Evolutionary conservation across 2,797 vertebrate genomes (phyloP), one percentile per base, ranked within the genome.

Genomic region (Argyrosomus regius): DNA sequence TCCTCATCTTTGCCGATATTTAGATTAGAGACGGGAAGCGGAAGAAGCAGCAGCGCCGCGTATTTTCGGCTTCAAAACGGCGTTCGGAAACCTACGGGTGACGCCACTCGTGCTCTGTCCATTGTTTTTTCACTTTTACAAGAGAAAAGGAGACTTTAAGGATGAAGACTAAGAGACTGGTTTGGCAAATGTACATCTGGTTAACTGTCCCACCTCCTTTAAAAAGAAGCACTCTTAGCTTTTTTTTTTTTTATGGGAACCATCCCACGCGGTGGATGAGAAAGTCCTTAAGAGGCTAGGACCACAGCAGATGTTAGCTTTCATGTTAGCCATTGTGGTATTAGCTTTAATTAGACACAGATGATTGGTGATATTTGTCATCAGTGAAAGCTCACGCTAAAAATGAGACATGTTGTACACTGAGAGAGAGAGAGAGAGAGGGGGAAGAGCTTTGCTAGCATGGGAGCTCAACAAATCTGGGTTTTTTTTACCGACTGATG

Each of bases 71-170:
- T 39, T 39, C 35, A 35, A 35, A 35, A 1, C 35, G 2, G 35
- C 35, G 8, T 9, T 39, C 35, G 2, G 35, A 39, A 39, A 39
- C 35, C 35, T 39, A 39, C 8, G 35, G 35, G 35, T 39, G 35
- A 9, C 8, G 35, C 8, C 35, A 39, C 8, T 39, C 8, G 2
- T 39, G 35, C 35, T 39, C 35, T 9, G 35, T 39, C 35, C 8
- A 39, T 39, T 39, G 35, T 39, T 39, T 39, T 50, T 68, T 22
- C 48, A 31, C 53, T 60, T 69, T 54, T 48, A 48, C 18, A 45
- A 49, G 28, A 75, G 45, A 61, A 66, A 72, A 57, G 8, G 53
- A 57, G 16, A 58, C 53, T 24, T 59, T 48, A 46, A 78, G 1
- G 18, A 64, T 41, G 26, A 56, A 24, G 58, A 73, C 16, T 46